These are phyloP conservation scores for Noctua comes DNA, from an alignment of 2,888 invertebrate species.

Conservation along the genomic window DNA sequence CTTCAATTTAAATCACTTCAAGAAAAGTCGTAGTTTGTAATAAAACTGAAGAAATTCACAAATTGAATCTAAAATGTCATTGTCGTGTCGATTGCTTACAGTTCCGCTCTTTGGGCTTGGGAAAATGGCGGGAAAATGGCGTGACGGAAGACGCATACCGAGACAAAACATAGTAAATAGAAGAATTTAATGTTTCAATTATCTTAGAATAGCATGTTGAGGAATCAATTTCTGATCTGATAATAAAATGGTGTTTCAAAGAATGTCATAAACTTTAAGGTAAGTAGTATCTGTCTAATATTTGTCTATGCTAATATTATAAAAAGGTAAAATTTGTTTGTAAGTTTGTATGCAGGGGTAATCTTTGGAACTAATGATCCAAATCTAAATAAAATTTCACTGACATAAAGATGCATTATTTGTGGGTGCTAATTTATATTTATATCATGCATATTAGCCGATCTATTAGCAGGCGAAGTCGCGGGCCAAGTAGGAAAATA, in stretches of 20 bases:
- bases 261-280: not conserved
- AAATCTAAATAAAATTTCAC: too few relatives aligned
- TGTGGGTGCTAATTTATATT: too few relatives aligned
- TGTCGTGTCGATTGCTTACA: slow-evolving; percentile 11
- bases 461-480: too few relatives aligned
- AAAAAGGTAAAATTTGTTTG: too few relatives aligned
- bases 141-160: slow-evolving; percentile 47
- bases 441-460: too few relatives aligned
- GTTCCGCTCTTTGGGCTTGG: slow-evolving; percentile 50
- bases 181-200: slow-evolving; percentile 9
- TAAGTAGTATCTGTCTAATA: not conserved
- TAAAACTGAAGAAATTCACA: not conserved
- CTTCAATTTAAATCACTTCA: not conserved
- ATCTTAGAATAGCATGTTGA: not conserved
- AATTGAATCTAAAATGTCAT: slow-evolving; percentile 17
- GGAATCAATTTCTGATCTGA: not conserved
- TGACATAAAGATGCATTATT: too few relatives aligned
- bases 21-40: not conserved
- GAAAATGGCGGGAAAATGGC: slow-evolving; percentile 53
- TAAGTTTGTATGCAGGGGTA: too few relatives aligned
- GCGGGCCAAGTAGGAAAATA: not conserved
- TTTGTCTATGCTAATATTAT: not conserved
- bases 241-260: not conserved
- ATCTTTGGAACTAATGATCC: too few relatives aligned
- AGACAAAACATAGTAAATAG: slow-evolving; percentile 14